These are phyloP conservation scores for Tuberolachnus salignus DNA, from an alignment of 2,888 invertebrate genomes.

Conservation along the genomic window DNA sequence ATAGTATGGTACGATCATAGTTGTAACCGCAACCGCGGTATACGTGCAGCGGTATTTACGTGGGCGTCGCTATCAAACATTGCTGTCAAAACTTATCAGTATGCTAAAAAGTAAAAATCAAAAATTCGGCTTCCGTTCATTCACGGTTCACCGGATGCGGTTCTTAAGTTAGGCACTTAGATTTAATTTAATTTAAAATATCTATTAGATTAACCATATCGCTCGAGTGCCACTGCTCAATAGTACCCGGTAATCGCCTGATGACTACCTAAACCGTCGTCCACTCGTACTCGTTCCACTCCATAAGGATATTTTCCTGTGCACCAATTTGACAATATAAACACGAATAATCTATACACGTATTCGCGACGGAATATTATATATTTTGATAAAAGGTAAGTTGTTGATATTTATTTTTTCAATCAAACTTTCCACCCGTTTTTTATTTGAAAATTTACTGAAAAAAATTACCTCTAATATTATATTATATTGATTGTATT, in stretches of 20 bases:
- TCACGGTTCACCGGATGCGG: background rate
- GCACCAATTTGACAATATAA: background rate
- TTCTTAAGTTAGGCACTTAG: background rate
- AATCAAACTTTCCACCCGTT: too few relatives aligned
- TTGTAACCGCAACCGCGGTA: slow-evolving; percentile 19
- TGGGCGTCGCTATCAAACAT: slow-evolving; percentile 47
- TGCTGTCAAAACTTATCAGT: slow-evolving; percentile 43
- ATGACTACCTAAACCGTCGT: background rate
- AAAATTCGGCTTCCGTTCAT: background rate
- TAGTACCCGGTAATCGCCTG: background rate
- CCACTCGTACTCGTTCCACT: background rate
- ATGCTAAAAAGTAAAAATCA: background rate
- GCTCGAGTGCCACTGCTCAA: background rate
- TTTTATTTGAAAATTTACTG: too few relatives aligned
- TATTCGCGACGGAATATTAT: background rate
- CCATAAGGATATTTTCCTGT: background rate
- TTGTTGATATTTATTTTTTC: background rate
- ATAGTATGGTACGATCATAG: background rate
- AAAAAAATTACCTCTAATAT: too few relatives aligned
- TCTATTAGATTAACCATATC: background rate
- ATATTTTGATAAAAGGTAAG: background rate
- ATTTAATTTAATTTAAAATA: background rate
- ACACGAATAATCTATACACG: background rate
- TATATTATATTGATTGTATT: too few relatives aligned
- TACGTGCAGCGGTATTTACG: slow-evolving; percentile 11